phyloP scores from a whole-genome alignment of 64 coral and sea anemone genomes.

The Platygyra sinensis region DNA sequence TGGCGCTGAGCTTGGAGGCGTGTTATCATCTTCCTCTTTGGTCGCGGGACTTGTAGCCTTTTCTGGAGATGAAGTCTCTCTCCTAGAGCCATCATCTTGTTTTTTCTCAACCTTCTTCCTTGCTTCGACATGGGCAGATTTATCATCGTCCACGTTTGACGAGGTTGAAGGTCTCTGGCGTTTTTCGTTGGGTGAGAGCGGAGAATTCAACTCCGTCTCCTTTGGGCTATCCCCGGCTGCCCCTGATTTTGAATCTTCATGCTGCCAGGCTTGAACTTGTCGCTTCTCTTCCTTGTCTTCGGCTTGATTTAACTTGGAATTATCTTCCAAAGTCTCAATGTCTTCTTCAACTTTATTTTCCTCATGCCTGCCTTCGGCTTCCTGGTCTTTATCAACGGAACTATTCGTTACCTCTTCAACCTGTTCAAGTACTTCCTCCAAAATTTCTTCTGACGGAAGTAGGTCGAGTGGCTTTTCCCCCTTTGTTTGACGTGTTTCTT shows the following conservation, averaged over 20 bases:
- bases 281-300: neutral
- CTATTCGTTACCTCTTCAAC: neutral
- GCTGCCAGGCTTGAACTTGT: neutral
- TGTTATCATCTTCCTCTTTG: neutral
- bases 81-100: neutral
- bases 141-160: neutral
- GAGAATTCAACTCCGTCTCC: neutral
- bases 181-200: neutral
- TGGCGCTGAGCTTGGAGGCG: neutral
- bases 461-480: slow-evolving; percentile 17
- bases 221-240: neutral
- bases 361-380: neutral
- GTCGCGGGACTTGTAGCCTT: neutral
- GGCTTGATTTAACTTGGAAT: neutral
- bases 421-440: slow-evolving; percentile 28
- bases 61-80: neutral
- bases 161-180: neutral
- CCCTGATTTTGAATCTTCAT: neutral
- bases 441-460: slow-evolving; percentile 39
- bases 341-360: slow-evolving; percentile 2
- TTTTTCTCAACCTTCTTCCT: neutral
- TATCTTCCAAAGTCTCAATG: neutral
- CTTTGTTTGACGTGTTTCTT: slow-evolving; percentile 11
- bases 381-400: neutral
- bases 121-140: neutral